Percentiles rank a stretch among this genome's conserved stretches.
Conservation (phyloP, 2,888 invertebrate genomes). For the Stenoptilia bipunctidactyla region DNA sequence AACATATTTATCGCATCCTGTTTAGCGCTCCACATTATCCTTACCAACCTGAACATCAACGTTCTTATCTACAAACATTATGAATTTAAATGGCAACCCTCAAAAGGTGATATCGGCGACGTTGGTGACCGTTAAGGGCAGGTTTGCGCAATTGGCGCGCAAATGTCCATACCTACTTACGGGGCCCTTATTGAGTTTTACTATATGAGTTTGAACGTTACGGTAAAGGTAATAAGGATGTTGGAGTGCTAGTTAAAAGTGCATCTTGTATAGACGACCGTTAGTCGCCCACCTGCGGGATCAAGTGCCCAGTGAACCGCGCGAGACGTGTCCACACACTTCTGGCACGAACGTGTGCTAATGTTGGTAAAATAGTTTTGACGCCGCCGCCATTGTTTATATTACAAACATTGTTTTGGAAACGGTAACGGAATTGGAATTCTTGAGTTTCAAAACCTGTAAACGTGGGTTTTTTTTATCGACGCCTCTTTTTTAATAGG, state of each 20-base stretch:
- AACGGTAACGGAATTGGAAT: too few relatives aligned
- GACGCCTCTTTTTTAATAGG: too few relatives aligned
- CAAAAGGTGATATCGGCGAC: constrained; percentile 3
- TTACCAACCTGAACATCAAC: too few relatives aligned
- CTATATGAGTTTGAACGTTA: neutral
- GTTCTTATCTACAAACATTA: neutral
- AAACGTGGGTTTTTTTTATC: too few relatives aligned
- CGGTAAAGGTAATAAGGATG: neutral
- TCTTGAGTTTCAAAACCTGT: too few relatives aligned
- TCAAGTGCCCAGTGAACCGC: constrained; percentile 59
- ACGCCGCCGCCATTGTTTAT: constrained; percentile 23
- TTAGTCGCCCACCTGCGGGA: constrained; percentile 60
- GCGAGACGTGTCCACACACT: constrained; percentile 38
- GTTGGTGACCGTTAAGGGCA: constrained; percentile 8
- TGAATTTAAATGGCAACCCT: neutral
- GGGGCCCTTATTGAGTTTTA: constrained; percentile 11
- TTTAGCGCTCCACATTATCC: too few relatives aligned
- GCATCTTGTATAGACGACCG: constrained; percentile 30
- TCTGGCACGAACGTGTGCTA: constrained; percentile 34
- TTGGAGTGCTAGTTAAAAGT: neutral
- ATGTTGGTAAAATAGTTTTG: constrained; percentile 21
- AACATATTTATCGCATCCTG: too few relatives aligned
- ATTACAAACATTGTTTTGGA: too few relatives aligned
- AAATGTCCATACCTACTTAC: constrained; percentile 22
- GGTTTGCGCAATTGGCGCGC: constrained; percentile 24